Percentiles rank a stretch among this genome's conserved stretches.
Conservation (phyloP, 1,140 invertebrate species). For the Scylla paramamosain region DNA sequence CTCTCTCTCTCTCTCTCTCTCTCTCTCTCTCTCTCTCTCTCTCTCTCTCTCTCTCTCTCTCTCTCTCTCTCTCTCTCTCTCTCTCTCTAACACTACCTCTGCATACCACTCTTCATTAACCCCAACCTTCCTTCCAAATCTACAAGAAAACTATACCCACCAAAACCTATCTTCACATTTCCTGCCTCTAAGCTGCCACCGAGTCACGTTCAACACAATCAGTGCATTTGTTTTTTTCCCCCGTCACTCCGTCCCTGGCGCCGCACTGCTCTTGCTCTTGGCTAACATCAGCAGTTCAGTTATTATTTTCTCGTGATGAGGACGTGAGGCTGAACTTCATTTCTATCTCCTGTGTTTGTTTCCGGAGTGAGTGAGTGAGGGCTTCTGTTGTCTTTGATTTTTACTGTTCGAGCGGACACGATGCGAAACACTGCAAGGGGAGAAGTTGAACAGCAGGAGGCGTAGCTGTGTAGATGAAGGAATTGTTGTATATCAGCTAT, state of each 20-base stretch:
- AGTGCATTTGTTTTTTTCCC: neutral
- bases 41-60: conserved; percentile 29
- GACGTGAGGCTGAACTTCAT: neutral
- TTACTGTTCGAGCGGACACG: too few species aligned
- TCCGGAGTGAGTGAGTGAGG: neutral
- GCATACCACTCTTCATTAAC: neutral
- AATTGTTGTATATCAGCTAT: neutral
- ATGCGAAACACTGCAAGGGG: neutral
- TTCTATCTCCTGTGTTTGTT: neutral
- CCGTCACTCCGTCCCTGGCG: too few species aligned
- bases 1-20: conserved; percentile 28
- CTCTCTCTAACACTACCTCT: neutral
- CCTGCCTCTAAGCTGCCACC: neutral
- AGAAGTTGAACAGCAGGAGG: neutral
- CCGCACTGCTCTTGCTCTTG: too few species aligned
- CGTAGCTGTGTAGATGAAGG: neutral
- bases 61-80: conserved; percentile 37
- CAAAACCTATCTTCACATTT: too few species aligned
- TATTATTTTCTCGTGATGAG: too few species aligned
- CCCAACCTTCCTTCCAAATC: too few species aligned
- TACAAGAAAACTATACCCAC: too few species aligned
- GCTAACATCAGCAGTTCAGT: too few species aligned
- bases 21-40: conserved; percentile 48
- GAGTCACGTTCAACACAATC: neutral
- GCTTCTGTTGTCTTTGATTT: too few species aligned